Conservation (phyloP, 2,797 vertebrate species). For the Molossus alvarezi region DNA sequence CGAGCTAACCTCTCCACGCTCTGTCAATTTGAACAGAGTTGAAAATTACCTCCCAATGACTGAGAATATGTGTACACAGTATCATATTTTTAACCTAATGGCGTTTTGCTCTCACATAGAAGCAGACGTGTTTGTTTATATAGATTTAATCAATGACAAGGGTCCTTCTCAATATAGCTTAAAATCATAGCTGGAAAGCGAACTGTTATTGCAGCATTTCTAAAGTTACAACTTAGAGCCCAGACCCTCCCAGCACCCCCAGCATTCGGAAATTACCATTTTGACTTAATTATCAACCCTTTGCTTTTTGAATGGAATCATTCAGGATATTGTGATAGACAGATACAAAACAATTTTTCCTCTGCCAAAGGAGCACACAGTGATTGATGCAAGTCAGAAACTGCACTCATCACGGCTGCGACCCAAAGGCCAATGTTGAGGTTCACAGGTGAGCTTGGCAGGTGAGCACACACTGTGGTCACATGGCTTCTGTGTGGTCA, state of each 20-base stretch:
- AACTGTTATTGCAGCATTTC: not conserved
- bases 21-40: conserved; percentile 6
- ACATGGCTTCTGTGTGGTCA: not conserved
- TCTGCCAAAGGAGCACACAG: not conserved
- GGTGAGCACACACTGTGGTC: conserved; percentile 39
- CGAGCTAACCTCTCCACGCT: not conserved
- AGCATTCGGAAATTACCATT: not conserved
- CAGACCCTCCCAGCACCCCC: not conserved
- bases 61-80: not conserved
- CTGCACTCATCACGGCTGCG: not conserved
- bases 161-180: not conserved
- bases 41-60: conserved; percentile 40
- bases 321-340: conserved; percentile 21
- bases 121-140: conserved; percentile 35
- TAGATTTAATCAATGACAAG: conserved; percentile 25
- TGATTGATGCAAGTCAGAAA: not conserved
- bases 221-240: conserved; percentile 13
- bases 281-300: not conserved
- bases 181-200: not conserved
- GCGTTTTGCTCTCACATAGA: not conserved
- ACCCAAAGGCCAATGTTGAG: conserved; percentile 61
- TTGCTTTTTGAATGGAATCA: not conserved
- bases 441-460: conserved; percentile 8
- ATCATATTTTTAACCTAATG: not conserved
- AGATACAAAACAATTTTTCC: conserved; percentile 17